Conservation (phyloP, 2,797 vertebrate genomes). For the Dermochelys coriacea region DNA sequence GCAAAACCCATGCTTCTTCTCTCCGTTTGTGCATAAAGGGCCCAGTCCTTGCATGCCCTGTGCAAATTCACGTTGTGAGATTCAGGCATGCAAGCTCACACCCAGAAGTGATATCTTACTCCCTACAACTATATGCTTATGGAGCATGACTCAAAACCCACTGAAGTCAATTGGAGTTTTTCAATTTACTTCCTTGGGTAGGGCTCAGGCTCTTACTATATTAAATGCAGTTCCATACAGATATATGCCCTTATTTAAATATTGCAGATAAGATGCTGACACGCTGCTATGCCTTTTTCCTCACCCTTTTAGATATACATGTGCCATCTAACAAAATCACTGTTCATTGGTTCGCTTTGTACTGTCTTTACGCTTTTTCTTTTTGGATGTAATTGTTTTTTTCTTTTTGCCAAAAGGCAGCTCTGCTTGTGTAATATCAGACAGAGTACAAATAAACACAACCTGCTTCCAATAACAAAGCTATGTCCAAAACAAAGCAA, state of each 20-base stretch:
- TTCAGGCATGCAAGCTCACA: not conserved
- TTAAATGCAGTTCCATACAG: slow-evolving; percentile 71
- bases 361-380: not conserved
- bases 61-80: not conserved
- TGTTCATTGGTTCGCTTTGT: slow-evolving; percentile 5
- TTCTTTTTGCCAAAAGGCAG: slow-evolving; percentile 21
- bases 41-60: not conserved
- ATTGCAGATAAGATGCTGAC: slow-evolving; percentile 51
- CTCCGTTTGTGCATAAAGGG: not conserved
- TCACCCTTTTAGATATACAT: not conserved
- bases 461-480: slow-evolving; percentile 47
- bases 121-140: too few relatives aligned
- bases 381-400: slow-evolving; percentile 26
- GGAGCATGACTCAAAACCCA: not conserved
- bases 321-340: slow-evolving; percentile 43
- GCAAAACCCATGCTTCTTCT: not conserved
- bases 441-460: slow-evolving; percentile 58
- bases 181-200: slow-evolving; percentile 58
- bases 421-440: slow-evolving; percentile 29
- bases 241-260: slow-evolving; percentile 22
- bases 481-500: slow-evolving; percentile 36
- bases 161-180: slow-evolving; percentile 35
- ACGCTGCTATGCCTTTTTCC: slow-evolving; percentile 63
- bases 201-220: slow-evolving; percentile 62
- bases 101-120: not conserved